Evolutionary conservation across 2,888 invertebrate species (phyloP), one percentile per base, ranked within the genome.

Genomic region (Mycalesis mineus): DNA sequence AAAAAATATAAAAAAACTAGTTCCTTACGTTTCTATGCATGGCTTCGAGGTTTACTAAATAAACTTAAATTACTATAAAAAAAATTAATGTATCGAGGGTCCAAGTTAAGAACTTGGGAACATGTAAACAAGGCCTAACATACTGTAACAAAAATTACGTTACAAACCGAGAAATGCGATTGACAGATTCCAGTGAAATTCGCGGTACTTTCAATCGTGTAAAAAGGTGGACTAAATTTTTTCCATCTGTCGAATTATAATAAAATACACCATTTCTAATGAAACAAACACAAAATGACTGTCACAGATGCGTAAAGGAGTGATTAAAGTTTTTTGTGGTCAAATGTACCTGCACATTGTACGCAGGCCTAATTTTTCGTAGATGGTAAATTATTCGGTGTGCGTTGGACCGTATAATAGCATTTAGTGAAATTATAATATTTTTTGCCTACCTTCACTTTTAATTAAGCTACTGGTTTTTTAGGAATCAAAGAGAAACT

Each of bases 371-470:
- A 22, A 22, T 22, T 22, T 33, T 33, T 33, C 28, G 28, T 40
- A 55, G 41, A 31, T 49, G 48, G 41, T 40, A 48, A 36, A 11
- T 36, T 36, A 42, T 59, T 50, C 37, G 37, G 49, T 40, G 61
- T 74, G 75, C 84, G 79, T 71, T 76, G 75, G 70, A 83, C 75
- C 85, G 80, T 68, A 70, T 69, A 73, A 70, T 65, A 68, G 71
- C 77, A 74, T 73, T 74, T 72, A 75, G 73, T 72, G 69, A 77
- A 77, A 78, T 78, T 77, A 79, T 73, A 78, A 51, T 51, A 67
- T 63, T 77, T 84, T 83, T 84, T 84, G 75, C 77, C 69, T 73
- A 77, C 70, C 73, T 65, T 58, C 15, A 50, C 65, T 66, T 76
- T 78, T 80, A 78, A 82, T 81, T 81, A 73, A 74, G 74, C 63